A percentile compares a stretch with the other conserved stretches of the same genome.
Evolutionary conservation across 35 echinoderm and acorn worm species (phyloP).

Genomic region (Eucidaris tribuloides): DNA sequence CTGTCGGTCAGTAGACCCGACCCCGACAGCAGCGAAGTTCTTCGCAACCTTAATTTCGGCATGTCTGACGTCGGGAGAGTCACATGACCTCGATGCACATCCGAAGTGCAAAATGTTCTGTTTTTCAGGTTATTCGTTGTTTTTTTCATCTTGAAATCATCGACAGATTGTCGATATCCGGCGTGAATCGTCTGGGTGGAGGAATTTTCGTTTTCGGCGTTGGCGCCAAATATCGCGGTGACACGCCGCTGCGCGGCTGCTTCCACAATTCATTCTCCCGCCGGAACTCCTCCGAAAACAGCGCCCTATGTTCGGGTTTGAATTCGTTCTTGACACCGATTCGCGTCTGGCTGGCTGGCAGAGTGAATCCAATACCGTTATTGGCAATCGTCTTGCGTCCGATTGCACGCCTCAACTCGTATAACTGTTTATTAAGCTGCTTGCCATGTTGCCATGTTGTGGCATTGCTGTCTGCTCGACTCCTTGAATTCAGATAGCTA

Average conservation of each 20-base stretch:
- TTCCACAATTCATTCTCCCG: background rate
- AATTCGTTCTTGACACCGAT: background rate
- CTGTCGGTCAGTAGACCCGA: too few species aligned
- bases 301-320: background rate
- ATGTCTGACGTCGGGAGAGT: background rate
- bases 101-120: background rate
- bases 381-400: background rate
- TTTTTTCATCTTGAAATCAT: background rate
- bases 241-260: background rate
- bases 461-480: background rate
- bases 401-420: background rate
- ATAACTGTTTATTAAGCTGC: background rate
- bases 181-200: constrained; percentile 1
- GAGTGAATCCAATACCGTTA: background rate
- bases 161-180: background rate
- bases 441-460: background rate
- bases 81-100: background rate
- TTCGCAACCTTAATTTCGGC: background rate
- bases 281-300: background rate
- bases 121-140: background rate
- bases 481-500: background rate
- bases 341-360: constrained; percentile 12
- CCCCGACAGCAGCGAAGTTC: background rate
- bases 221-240: background rate
- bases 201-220: background rate